phyloP scores from a whole-genome alignment of 2,113 vertebrate species.

The Oreochromis tanganicae region DNA sequence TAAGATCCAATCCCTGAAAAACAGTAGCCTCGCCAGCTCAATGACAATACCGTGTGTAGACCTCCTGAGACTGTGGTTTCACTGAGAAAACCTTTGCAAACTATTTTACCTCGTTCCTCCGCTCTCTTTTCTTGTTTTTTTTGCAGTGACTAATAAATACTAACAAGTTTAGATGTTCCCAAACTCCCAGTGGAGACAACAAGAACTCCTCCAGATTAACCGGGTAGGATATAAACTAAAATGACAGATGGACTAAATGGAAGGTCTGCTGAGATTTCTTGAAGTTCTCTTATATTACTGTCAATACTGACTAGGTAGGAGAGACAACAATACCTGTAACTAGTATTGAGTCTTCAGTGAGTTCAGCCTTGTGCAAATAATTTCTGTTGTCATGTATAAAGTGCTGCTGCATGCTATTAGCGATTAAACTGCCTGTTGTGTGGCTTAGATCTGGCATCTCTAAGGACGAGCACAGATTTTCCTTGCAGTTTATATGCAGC shows the following conservation, averaged over 20 bases:
- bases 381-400: slow-evolving; percentile 17
- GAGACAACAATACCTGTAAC: slow-evolving; percentile 8
- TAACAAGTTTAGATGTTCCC: slow-evolving; percentile 9
- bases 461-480: neutral
- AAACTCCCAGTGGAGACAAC: neutral
- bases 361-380: slow-evolving; percentile 9
- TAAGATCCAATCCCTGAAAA: slow-evolving; percentile 11
- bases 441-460: neutral
- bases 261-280: neutral
- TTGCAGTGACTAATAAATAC: neutral
- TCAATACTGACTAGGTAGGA: slow-evolving; percentile 9
- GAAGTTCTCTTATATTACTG: slow-evolving; percentile 19
- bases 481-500: slow-evolving; percentile 29
- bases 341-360: slow-evolving; percentile 21
- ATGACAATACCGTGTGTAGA: neutral
- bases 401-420: neutral
- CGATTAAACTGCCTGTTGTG: slow-evolving; percentile 4
- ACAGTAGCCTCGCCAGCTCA: neutral
- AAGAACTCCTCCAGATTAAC: neutral
- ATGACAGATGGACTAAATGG: neutral
- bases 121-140: neutral
- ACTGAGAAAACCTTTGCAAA: neutral
- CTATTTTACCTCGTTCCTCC: slow-evolving; percentile 1
- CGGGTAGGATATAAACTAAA: neutral
- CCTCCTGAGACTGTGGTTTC: neutral